Conservation (phyloP, 2,888 invertebrate species). For the Panzeria rudis region DNA sequence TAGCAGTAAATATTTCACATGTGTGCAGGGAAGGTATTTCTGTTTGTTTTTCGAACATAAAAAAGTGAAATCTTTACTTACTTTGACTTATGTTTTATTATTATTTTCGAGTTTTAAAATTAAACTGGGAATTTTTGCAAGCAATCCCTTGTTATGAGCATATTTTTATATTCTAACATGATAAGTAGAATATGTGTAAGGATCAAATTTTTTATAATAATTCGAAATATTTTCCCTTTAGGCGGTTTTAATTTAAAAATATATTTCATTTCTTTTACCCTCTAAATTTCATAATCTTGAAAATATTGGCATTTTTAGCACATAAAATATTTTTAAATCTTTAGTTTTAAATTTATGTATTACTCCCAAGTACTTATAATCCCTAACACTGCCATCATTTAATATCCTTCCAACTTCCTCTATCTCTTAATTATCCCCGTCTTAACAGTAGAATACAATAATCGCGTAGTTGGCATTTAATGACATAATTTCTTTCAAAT, state of each 20-base stretch:
- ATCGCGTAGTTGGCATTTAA: neutral
- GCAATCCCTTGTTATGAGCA: no score
- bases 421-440: neutral
- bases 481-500: conserved; percentile 9
- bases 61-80: no score
- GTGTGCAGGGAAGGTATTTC: no score
- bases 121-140: neutral
- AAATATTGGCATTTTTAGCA: neutral
- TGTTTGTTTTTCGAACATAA: no score
- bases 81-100: neutral
- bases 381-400: neutral
- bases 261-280: neutral
- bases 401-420: neutral
- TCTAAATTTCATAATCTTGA: neutral
- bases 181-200: no score
- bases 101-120: no score
- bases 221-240: no score
- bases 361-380: neutral
- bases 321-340: neutral
- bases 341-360: neutral
- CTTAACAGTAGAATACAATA: neutral
- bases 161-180: no score
- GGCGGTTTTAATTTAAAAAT: neutral
- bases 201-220: no score
- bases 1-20: no score